phyloP scores from a whole-genome alignment of 2,888 invertebrate genomes.

The Eucera pruinosa region DNA sequence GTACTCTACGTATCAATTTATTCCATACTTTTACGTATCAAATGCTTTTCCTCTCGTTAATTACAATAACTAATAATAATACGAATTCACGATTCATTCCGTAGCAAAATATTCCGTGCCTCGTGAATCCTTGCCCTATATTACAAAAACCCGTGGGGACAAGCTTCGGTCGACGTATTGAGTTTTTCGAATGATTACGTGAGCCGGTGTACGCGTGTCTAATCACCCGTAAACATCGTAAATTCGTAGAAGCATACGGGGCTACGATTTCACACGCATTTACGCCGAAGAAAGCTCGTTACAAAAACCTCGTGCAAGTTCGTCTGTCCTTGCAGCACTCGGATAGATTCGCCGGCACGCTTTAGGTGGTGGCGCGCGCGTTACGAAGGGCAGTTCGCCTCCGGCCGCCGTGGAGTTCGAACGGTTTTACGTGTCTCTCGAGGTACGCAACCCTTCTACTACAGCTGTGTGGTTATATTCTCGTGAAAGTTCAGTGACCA shows the following conservation, averaged over 20 bases:
- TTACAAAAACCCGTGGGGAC: too few species aligned
- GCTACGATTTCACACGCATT: constrained; percentile 34
- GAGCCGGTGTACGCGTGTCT: neutral
- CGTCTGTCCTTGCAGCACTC: constrained; percentile 64
- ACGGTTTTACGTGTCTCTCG: constrained; percentile 12
- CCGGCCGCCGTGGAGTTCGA: constrained; percentile 73
- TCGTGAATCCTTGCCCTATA: too few species aligned
- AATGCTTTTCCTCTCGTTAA: too few species aligned
- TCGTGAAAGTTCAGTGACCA: constrained; percentile 36
- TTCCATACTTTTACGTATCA: too few species aligned
- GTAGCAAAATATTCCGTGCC: too few species aligned
- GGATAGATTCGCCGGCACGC: constrained; percentile 46
- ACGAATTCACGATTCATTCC: too few species aligned
- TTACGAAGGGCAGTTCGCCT: constrained; percentile 78
- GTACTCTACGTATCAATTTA: too few species aligned
- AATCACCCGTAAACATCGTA: neutral
- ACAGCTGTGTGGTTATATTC: constrained; percentile 15
- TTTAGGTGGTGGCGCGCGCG: constrained; percentile 74
- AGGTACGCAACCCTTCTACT: neutral
- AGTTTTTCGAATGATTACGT: neutral
- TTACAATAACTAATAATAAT: too few species aligned
- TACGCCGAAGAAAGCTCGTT: constrained; percentile 5
- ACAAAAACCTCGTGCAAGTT: constrained; percentile 55
- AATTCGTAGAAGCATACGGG: neutral
- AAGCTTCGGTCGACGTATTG: neutral